Conservation (phyloP, 2,113 vertebrate genomes). For the Circaetus cinerascens region DNA sequence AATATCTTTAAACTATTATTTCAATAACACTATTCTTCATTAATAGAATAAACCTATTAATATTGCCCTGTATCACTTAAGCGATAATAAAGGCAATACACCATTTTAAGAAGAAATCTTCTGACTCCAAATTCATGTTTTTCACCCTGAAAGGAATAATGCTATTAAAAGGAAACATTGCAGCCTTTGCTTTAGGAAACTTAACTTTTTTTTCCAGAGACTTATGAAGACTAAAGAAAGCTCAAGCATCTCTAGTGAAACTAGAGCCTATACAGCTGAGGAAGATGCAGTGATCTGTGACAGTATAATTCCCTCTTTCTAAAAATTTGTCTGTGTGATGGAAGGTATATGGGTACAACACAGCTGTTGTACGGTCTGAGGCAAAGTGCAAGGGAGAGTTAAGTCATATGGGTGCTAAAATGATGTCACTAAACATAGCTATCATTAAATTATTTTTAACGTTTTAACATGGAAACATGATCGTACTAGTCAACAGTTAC, state of each 20-base stretch:
- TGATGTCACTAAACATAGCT: conserved; percentile 46
- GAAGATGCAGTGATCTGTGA: background rate
- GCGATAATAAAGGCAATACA: background rate
- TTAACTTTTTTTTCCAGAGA: background rate
- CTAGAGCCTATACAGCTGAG: background rate
- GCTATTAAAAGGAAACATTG: background rate
- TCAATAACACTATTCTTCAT: background rate
- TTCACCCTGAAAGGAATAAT: background rate
- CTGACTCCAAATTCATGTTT: background rate
- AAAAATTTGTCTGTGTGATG: background rate
- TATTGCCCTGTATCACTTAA: background rate
- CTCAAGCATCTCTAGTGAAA: background rate
- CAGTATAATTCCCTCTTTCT: background rate
- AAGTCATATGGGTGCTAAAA: conserved; percentile 1
- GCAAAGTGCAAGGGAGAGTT: background rate
- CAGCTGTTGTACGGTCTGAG: background rate
- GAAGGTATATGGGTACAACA: background rate
- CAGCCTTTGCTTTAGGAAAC: background rate
- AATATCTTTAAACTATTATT: background rate
- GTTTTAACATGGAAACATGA: background rate
- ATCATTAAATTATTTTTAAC: conserved; percentile 39
- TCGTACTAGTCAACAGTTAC: background rate
- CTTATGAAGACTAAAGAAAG: background rate
- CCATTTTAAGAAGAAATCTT: background rate
- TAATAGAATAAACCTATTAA: background rate